Evolutionary conservation across 2,113 vertebrate species (phyloP), one percentile per base, ranked within the genome.

Genomic region (Ranitomeya imitator): DNA sequence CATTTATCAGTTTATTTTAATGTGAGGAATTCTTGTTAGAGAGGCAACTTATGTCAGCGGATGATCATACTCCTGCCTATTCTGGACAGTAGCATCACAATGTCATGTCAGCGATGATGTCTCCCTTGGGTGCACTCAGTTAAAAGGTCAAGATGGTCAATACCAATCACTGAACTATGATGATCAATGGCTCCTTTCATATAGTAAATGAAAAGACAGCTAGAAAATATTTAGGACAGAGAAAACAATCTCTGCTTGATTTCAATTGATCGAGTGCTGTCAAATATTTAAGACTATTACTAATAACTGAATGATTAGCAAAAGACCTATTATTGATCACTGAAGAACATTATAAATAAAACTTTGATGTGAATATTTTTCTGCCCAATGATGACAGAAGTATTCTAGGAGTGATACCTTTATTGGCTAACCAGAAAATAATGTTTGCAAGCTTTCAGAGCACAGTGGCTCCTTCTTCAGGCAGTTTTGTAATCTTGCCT

Each of bases 71-170:
- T 55, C 52, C 77, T 57, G 11, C 52, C 21, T 23, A 23, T 23
- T 54, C 77, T 79, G 52, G 77, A 23, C 77, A 55, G 52, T 6
- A 57, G 76, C 76, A 78, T 52, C 18, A 13, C 45, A 13, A 79
- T 55, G 52, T 79, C 9, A 79, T 79, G 6, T 57, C 77, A 54
- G 76, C 1, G 45, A 54, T 21, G 51, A 11, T 55, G 21, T 26
- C 16, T 76, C 73, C 73, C 73, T 23, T 55, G 77, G 77, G 52
- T 57, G 23, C 51, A 79, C 52, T 79, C 77, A 55, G 77, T 79
- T 9, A 23, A 55, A 79, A 57, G 77, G 77, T 79, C 77, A 79
- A 11, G 9, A n/a, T 55, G 21, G 21, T 79, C 77, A 79, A 57
- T 79, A 57, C 23, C 57, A 21, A 55, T 55, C 52, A 79, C 10